phyloP scores from a whole-genome alignment of 1,140 invertebrate genomes.

The Uloborus diversus region DNA sequence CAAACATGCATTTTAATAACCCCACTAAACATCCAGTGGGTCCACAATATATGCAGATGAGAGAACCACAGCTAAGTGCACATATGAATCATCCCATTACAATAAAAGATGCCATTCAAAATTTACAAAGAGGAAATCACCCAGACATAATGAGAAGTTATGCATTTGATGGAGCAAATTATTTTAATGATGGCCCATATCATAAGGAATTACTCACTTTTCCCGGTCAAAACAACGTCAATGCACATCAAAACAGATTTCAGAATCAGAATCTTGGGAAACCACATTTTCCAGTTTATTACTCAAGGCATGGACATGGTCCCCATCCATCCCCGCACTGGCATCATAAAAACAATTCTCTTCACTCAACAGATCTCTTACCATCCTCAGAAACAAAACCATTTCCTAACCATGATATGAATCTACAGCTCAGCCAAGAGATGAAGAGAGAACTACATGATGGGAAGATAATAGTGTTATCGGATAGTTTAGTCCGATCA shows the following conservation, averaged over 20 bases:
- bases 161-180: not conserved
- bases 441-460: constrained; percentile 34
- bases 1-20: not conserved
- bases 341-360: not conserved
- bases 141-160: not conserved
- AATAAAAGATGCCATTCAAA: constrained; percentile 4
- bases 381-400: not conserved
- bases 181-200: not conserved
- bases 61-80: not conserved
- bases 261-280: not conserved
- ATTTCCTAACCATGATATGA: not conserved
- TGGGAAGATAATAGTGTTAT: constrained; percentile 34
- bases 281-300: not conserved
- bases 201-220: not conserved
- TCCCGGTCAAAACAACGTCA: not conserved
- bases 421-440: constrained; percentile 13
- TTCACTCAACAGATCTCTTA: not conserved
- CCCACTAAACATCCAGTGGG: not conserved
- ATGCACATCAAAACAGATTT: not conserved
- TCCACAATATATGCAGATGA: not conserved
- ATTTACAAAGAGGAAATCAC: not conserved
- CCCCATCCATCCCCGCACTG: not conserved
- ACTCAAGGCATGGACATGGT: not conserved
- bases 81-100: not conserved
- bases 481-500: constrained; percentile 34